Conservation (phyloP, 1,140 invertebrate species). For the Brachionus paranguensis region DNA sequence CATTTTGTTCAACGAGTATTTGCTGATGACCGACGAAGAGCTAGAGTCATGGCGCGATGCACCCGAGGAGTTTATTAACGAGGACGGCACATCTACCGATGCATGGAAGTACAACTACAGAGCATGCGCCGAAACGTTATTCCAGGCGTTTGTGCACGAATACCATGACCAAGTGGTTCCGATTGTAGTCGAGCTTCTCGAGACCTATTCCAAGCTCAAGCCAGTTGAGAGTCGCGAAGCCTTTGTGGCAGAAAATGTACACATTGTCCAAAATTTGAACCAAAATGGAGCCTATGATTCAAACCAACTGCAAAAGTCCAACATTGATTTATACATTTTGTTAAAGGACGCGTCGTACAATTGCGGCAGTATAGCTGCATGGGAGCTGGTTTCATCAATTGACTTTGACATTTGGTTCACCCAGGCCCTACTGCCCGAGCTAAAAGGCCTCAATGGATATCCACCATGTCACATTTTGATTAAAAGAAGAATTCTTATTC, state of each 20-base stretch:
- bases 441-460: conserved; percentile 65
- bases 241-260: neutral
- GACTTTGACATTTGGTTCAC: conserved; percentile 89
- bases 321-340: neutral
- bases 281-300: neutral
- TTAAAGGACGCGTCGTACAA: conserved; percentile 66
- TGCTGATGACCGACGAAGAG: conserved; percentile 74
- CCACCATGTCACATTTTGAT: conserved; percentile 68
- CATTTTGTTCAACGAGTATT: conserved; percentile 77
- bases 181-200: conserved; percentile 34
- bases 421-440: conserved; percentile 71
- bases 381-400: conserved; percentile 83
- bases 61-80: conserved; percentile 75
- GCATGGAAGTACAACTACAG: conserved; percentile 54
- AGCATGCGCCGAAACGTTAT: conserved; percentile 79
- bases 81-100: conserved; percentile 6
- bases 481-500: conserved; percentile 75
- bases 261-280: conserved; percentile 9
- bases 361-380: conserved; percentile 78
- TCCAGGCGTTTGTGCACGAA: conserved; percentile 73
- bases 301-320: neutral
- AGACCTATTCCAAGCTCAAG: conserved; percentile 18
- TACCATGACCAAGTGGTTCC: conserved; percentile 61
- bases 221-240: neutral
- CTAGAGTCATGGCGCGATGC: conserved; percentile 79